These are phyloP conservation scores for Solenodon paradoxus DNA, from an alignment of 2,113 vertebrate species.

Conservation along the genomic window DNA sequence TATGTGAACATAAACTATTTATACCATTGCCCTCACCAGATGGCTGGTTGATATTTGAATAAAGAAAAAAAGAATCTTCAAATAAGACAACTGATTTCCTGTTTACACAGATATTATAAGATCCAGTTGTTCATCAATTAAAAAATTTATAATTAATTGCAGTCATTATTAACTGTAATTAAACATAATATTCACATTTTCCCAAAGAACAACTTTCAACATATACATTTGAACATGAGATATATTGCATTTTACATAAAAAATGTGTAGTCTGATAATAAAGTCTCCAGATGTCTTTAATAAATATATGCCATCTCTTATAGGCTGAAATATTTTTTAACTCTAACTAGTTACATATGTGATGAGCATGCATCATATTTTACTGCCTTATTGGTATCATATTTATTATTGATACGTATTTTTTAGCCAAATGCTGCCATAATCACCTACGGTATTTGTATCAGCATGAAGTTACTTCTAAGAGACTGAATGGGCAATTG, in stretches of 20 bases:
- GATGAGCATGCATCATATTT: neutral
- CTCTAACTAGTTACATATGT: neutral
- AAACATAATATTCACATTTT: neutral
- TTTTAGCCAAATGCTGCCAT: neutral
- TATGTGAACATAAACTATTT: neutral
- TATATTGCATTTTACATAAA: neutral
- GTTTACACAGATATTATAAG: neutral
- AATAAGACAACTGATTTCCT: neutral
- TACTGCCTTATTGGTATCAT: neutral
- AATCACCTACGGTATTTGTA: neutral
- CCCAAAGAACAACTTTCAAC: neutral
- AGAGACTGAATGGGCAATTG: neutral
- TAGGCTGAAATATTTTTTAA: conserved; percentile 1
- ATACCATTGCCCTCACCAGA: neutral
- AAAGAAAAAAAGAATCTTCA: neutral
- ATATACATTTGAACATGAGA: neutral
- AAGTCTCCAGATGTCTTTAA: neutral
- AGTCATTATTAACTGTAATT: neutral
- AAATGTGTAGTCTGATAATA: neutral
- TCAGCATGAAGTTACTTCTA: neutral
- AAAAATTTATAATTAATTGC: neutral
- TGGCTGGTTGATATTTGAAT: neutral
- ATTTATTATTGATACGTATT: neutral
- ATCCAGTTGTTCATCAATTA: neutral
- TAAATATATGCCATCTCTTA: neutral